These are phyloP conservation scores for Antheraea mylitta DNA, from an alignment of 1,140 invertebrate genomes.

Conservation along the genomic window DNA sequence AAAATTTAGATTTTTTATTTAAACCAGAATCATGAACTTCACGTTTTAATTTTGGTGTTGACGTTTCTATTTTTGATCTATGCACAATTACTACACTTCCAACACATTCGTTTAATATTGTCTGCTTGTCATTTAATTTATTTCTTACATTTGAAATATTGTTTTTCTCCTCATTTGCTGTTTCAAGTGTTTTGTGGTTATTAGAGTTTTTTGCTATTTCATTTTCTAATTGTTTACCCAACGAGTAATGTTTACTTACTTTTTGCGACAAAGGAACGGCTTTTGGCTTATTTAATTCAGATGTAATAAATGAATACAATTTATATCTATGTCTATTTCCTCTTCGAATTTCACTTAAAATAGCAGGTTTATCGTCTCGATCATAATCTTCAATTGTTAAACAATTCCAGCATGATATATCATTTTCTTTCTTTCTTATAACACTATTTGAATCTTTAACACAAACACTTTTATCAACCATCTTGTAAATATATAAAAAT, in stretches of 20 bases:
- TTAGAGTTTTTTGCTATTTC: conserved; percentile 27
- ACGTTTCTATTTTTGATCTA: conserved; percentile 45
- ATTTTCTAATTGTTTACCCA: conserved; percentile 55
- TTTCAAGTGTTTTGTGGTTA: not conserved
- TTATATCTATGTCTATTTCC: conserved; percentile 55
- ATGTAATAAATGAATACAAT: conserved; percentile 58
- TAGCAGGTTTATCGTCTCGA: conserved; percentile 35
- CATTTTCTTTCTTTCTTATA: conserved; percentile 34
- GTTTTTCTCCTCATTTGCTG: not conserved
- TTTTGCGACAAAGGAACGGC: conserved; percentile 62
- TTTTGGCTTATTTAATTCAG: conserved; percentile 57
- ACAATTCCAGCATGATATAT: conserved; percentile 66
- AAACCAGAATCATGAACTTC: conserved; percentile 13
- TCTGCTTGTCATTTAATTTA: not conserved
- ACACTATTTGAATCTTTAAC: conserved; percentile 18
- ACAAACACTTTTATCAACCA: conserved; percentile 37
- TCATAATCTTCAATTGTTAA: conserved; percentile 41
- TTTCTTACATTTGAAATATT: not conserved
- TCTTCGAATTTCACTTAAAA: conserved; percentile 50
- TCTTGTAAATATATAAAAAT: conserved; percentile 22
- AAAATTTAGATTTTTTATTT: conserved; percentile 13
- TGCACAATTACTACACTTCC: conserved; percentile 30
- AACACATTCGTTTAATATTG: conserved; percentile 14
- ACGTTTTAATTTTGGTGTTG: conserved; percentile 36
- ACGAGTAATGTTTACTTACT: conserved; percentile 53